Evolutionary conservation across 2,888 invertebrate species (phyloP), one percentile per base, ranked within the genome.

Genomic region (Agonopterix alstromeriana): DNA sequence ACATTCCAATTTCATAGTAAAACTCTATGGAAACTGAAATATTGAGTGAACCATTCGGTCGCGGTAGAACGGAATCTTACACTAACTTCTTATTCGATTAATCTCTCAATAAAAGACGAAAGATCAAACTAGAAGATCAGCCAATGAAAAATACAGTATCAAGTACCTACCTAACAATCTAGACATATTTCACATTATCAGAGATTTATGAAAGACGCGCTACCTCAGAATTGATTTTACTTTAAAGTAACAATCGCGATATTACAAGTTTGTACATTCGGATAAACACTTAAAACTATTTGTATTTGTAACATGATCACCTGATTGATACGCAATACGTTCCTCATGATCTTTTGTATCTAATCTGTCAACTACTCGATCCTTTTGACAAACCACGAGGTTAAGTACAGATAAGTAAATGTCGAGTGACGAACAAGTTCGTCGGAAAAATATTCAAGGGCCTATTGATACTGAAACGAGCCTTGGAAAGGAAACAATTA

Each of bases 321-420:
- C 72, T 77, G 78, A 78, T 71, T 65, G 55, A 51, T 66, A 56
- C 65, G 61, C 61, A 71, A 70, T 60, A 64, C 54, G 53, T 58
- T 50, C 64, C 77, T 73, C 79, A 75, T 78, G 78, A 78, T 69
- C 52, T 50, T 51, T 47, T 51, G 35, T 58, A 62, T 61, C 61
- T 64, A 56, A 64, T 62, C 62, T 57, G 44, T 44, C 10, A 50
- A 48, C 12, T 52, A 38, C 10, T 55, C 43, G 44, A 45, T 54
- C 56, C 56, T 52, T 54, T 50, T 56, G 57, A 57, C 56, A 57
- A 49, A 50, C 48, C 35, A 48, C 45, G 46, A 55, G 57, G 56
- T 53, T 43, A 47, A 38, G 5, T 36, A 27, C 38, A 10, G 8
- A 27, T 27, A n/a, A 36, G 53, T 46, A 50, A 56, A 57, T 58